Evolutionary conservation across 2,797 vertebrate genomes (phyloP).

Genomic region (Arrhamphus sclerolepis): DNA sequence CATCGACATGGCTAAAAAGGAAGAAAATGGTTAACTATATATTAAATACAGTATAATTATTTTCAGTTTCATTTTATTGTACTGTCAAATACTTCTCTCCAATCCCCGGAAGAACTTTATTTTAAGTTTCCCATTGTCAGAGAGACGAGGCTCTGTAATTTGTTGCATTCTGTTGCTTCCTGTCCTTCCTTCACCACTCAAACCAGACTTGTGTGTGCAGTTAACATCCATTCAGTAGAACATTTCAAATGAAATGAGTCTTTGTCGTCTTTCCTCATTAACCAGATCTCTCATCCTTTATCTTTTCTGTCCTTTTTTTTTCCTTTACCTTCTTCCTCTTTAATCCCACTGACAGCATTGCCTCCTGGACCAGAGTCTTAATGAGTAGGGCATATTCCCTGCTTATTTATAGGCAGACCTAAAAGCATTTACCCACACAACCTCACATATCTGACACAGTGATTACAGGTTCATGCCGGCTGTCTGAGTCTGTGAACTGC

Average conservation of each 20-base stretch:
- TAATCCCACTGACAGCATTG: conserved; percentile 33
- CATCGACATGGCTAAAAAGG: no score
- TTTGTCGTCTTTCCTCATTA: conserved; percentile 22
- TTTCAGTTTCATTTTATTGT: no score
- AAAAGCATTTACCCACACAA: conserved; percentile 33
- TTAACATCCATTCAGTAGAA: conserved; percentile 4
- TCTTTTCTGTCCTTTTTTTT: conserved; percentile 19
- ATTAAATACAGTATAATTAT: no score
- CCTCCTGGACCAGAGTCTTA: conserved; percentile 25
- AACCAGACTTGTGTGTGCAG: conserved; percentile 2
- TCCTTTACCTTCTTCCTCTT: conserved; percentile 32
- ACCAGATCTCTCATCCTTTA: conserved; percentile 18
- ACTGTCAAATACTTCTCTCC: no score
- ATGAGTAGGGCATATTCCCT: conserved; percentile 29
- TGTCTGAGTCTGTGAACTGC: conserved; percentile 52
- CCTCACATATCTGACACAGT: conserved; percentile 42
- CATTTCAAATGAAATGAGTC: conserved; percentile 6
- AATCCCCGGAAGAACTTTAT: no score
- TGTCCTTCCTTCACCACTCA: no score
- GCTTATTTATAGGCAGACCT: conserved; percentile 51
- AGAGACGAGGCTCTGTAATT: no score
- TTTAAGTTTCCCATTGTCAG: no score
- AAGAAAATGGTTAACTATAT: no score
- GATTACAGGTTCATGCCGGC: conserved; percentile 62
- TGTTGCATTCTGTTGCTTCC: background rate